Percentiles rank a stretch among this genome's conserved stretches.
Evolutionary conservation across 2,797 vertebrate species (phyloP).

Genomic region (Cichlasoma orientale): DNA sequence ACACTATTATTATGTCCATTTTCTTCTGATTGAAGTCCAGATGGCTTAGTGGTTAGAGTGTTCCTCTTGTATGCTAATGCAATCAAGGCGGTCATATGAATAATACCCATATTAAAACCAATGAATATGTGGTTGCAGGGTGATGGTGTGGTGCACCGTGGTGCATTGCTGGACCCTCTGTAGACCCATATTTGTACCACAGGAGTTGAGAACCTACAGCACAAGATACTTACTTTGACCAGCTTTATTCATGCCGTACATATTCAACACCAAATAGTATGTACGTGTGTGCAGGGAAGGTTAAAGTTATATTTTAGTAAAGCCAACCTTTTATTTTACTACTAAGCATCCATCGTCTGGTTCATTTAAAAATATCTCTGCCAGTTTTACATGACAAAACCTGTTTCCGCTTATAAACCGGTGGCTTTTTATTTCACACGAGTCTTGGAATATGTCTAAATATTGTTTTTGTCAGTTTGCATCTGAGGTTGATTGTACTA

Average conservation of each 20-base stretch:
- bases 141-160: background rate
- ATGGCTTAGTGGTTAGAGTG: background rate
- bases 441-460: no score
- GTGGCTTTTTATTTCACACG: no score
- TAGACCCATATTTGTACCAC: background rate
- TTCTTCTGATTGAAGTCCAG: slow-evolving; percentile 4
- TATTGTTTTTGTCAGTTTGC: background rate
- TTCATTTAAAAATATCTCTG: background rate
- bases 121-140: background rate
- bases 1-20: background rate
- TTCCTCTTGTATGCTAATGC: slow-evolving; percentile 41
- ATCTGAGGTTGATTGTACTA: background rate
- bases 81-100: slow-evolving; percentile 23
- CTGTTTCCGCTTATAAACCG: no score
- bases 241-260: background rate
- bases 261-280: background rate
- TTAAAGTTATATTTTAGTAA: background rate
- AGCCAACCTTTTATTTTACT: background rate
- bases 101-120: background rate
- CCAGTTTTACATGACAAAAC: background rate
- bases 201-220: background rate
- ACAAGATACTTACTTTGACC: background rate
- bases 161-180: background rate
- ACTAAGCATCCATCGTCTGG: background rate
- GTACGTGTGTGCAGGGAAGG: background rate